A percentile compares a stretch with the other conserved stretches of the same genome.
Evolutionary conservation across 2,888 invertebrate species (phyloP).

Genomic region (Eucriotettix oculatus): DNA sequence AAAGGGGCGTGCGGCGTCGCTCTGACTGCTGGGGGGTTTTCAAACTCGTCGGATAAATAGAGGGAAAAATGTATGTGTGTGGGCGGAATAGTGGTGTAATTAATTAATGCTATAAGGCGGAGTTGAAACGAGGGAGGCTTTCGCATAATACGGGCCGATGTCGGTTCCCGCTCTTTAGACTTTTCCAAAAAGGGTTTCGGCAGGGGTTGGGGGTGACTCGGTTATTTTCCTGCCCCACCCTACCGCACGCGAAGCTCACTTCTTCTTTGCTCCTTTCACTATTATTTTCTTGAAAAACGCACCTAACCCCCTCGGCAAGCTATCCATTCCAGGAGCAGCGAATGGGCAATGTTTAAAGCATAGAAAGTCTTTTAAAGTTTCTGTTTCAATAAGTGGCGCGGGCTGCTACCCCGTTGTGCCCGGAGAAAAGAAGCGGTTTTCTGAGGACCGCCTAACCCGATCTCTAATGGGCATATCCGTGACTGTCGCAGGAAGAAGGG

Average conservation of each 20-base stretch:
- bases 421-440: background rate
- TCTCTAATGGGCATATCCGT: background rate
- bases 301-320: too few relatives aligned
- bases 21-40: background rate
- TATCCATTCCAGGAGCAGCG: too few relatives aligned
- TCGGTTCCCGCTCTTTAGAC: background rate
- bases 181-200: background rate
- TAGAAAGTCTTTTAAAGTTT: constrained; percentile 6
- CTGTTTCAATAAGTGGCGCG: constrained; percentile 3
- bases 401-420: background rate
- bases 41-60: background rate
- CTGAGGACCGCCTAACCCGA: background rate
- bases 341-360: background rate
- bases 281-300: too few relatives aligned
- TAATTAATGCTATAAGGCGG: background rate
- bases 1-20: background rate
- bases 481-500: background rate
- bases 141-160: background rate
- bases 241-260: too few relatives aligned
- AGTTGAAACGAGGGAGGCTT: background rate
- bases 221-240: too few relatives aligned
- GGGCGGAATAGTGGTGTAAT: background rate
- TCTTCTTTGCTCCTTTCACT: too few relatives aligned
- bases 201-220: too few relatives aligned
- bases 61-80: background rate